Evolutionary conservation across 2,888 invertebrate genomes (phyloP), one percentile per base, ranked within the genome.

Genomic region (Labia minor): DNA sequence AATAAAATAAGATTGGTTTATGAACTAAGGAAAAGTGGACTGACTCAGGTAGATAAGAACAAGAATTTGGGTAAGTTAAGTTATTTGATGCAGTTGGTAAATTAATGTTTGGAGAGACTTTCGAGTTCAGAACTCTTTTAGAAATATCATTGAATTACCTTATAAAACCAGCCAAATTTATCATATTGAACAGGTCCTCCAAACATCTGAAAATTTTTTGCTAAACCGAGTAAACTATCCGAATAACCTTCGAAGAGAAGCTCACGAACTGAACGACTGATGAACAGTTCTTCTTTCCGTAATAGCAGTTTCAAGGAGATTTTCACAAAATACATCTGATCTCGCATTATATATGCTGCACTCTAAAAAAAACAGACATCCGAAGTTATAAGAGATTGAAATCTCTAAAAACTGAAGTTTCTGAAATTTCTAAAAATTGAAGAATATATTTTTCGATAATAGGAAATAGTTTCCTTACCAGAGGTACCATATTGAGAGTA

Each of bases 111-210:
- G n/a, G n/a, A n/a, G n/a, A n/a, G n/a, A n/a, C n/a, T n/a, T n/a
- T n/a, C n/a, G n/a, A n/a, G n/a, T n/a, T n/a, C n/a, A n/a, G n/a
- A n/a, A n/a, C n/a, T n/a, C n/a, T n/a, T n/a, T n/a, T n/a, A n/a
- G n/a, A n/a, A n/a, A n/a, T n/a, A n/a, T n/a, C n/a, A n/a, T n/a
- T n/a, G n/a, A n/a, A n/a, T 74, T 74, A 80, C 80, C 69, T 74
- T 80, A 72, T 91, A 93, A 78, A 95, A 94, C 86, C 92, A 89
- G 11, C 90, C 95, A 75, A 95, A 93, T 73, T 82, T 84, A 73
- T 93, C 92, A 69, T 86, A 86, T 0, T 84, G 84, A 0, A 71
- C 68, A 0, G 85, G 84, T 16, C 49, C 49, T 49, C 49, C 49
- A 16, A 49, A 49, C 14, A 49, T 16, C 3, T 49, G 2, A 67